Evolutionary conservation across 2,113 vertebrate species (phyloP).

Genomic region (Pteronura brasiliensis): DNA sequence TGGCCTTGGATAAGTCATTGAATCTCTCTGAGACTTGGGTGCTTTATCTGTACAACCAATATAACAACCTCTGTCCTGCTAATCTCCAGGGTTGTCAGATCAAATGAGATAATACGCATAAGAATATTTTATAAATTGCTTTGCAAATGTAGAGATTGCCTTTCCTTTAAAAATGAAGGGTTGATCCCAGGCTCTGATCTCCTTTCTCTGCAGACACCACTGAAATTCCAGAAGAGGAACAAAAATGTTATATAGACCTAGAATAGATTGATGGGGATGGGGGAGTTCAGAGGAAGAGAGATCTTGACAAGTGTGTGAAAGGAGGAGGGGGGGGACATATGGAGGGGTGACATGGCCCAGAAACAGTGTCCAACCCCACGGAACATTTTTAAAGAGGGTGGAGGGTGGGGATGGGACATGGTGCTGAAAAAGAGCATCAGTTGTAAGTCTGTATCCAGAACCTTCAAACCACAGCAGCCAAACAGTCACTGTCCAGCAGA

Average conservation of each 20-base stretch:
- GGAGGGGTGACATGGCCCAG: not conserved
- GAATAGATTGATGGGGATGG: not conserved
- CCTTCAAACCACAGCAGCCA: not conserved
- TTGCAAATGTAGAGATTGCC: not conserved
- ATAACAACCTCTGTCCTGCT: not conserved
- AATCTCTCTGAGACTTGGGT: slow-evolving; percentile 11
- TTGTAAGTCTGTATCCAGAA: not conserved
- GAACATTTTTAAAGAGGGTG: not conserved
- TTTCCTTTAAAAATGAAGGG: not conserved
- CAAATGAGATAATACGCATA: not conserved
- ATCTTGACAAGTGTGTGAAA: not conserved
- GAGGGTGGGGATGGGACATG: not conserved
- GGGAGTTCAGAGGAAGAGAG: not conserved
- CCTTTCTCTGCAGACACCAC: not conserved
- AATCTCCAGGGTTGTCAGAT: not conserved
- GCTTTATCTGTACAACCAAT: not conserved
- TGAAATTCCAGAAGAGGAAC: not conserved
- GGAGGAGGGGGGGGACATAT: not conserved
- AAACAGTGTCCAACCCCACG: not conserved
- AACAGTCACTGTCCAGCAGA: not conserved
- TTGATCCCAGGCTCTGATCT: not conserved
- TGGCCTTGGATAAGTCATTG: slow-evolving; percentile 17
- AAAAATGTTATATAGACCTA: not conserved
- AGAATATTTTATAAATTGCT: not conserved
- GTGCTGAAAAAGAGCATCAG: not conserved